Percentiles rank a stretch among this genome's conserved stretches.
Conservation (phyloP, 1,140 invertebrate genomes). For the Euura lappo region DNA sequence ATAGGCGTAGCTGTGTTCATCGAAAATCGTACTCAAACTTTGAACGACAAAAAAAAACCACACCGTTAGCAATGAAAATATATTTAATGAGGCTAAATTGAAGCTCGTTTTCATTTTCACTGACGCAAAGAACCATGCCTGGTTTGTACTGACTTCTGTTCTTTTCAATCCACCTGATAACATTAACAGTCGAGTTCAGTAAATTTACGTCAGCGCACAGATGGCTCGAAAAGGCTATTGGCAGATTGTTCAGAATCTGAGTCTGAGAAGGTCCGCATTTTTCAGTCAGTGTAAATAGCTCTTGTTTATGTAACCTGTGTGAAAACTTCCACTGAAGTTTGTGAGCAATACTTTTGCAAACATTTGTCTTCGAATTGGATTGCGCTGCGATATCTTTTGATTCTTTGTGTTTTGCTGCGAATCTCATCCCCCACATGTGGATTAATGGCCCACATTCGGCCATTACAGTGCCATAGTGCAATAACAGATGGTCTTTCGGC, state of each 20-base stretch:
- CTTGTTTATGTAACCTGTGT: constrained; percentile 13
- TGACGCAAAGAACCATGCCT: constrained; percentile 18
- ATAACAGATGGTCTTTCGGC: constrained; percentile 22
- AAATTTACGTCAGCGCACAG: constrained; percentile 1
- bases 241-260: constrained; percentile 11
- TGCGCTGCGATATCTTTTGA: constrained; percentile 15
- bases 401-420: constrained; percentile 20
- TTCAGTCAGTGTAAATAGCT: constrained; percentile 15
- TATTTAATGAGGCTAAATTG: constrained; percentile 21
- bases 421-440: constrained; percentile 20
- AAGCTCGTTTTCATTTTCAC: constrained; percentile 16
- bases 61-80: constrained; percentile 18
- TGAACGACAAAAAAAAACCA: constrained; percentile 15
- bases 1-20: constrained; percentile 17
- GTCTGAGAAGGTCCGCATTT: constrained; percentile 14
- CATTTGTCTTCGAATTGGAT: constrained; percentile 21
- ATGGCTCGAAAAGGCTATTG: constrained; percentile 13
- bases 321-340: constrained; percentile 22
- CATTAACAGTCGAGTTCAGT: constrained; percentile 11
- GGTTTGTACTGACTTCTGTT: constrained; percentile 23
- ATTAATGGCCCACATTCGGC: constrained; percentile 21
- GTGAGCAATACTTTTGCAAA: constrained; percentile 19
- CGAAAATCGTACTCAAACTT: constrained; percentile 18
- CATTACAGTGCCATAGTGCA: constrained; percentile 18
- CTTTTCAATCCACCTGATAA: constrained; percentile 17